A percentile compares a stretch with the other conserved stretches of the same genome.
These are phyloP conservation scores for Chlorocebus sabaeus DNA, from an alignment of 2,113 vertebrate genomes.

Conservation along the genomic window DNA sequence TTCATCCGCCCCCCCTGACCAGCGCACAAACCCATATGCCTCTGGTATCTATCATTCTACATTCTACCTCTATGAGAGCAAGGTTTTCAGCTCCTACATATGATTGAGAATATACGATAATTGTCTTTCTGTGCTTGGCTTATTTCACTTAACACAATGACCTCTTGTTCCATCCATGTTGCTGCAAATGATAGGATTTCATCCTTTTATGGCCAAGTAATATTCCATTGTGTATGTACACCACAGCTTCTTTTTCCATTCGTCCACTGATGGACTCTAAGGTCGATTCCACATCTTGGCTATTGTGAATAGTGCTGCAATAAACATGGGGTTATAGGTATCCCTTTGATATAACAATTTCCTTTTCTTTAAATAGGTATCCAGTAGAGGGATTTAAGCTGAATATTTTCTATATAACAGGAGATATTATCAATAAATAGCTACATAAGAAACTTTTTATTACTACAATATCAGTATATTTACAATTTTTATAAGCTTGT, in stretches of 20 bases:
- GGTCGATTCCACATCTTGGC: background rate
- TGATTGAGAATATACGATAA: background rate
- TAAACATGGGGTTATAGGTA: background rate
- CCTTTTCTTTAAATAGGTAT: background rate
- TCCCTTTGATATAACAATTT: background rate
- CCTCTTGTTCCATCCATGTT: background rate
- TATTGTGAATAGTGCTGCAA: background rate
- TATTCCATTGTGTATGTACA: background rate
- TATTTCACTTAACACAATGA: background rate
- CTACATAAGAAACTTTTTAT: background rate
- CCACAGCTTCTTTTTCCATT: background rate
- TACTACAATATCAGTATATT: background rate
- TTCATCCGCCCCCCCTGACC: background rate
- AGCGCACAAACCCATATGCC: too few species aligned
- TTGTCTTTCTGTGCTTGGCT: background rate
- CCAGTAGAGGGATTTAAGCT: background rate
- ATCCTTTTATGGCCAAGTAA: background rate
- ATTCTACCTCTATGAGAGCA: background rate
- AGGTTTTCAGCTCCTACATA: background rate
- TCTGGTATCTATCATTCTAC: background rate
- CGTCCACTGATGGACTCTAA: background rate
- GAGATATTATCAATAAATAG: conserved; percentile 16
- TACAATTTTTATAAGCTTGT: conserved; percentile 9
- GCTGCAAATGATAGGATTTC: background rate
- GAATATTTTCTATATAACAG: background rate